phyloP scores from a whole-genome alignment of 2,797 vertebrate species.

The Synaphobranchus kaupii region DNA sequence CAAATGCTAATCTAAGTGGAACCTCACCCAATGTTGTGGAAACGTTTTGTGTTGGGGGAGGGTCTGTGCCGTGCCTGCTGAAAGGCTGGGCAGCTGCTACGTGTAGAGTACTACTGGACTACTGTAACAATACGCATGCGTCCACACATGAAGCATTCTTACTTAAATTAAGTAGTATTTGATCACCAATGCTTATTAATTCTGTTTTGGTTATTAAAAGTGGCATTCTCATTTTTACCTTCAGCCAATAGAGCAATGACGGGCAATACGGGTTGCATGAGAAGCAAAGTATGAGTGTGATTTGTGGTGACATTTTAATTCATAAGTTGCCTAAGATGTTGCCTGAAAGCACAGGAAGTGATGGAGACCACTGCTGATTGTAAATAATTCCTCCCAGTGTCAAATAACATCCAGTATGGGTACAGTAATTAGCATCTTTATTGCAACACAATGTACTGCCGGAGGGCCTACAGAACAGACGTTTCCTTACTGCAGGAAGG shows the following conservation, averaged over 20 bases:
- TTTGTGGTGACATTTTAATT: slow-evolving; percentile 51
- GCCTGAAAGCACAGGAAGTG: slow-evolving; percentile 38
- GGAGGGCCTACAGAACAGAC: slow-evolving; percentile 38
- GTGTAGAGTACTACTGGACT: too few species aligned
- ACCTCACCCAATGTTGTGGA: too few species aligned
- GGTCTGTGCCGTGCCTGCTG: too few species aligned
- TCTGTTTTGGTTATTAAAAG: too few species aligned
- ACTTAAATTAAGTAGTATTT: too few species aligned
- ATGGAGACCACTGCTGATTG: not conserved
- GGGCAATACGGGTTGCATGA: slow-evolving; percentile 28
- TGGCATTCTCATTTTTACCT: too few species aligned
- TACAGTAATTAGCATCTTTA: slow-evolving; percentile 65
- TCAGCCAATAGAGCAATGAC: not conserved
- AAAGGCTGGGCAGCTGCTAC: too few species aligned
- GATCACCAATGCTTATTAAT: too few species aligned
- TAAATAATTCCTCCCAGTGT: slow-evolving; percentile 50
- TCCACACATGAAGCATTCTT: too few species aligned
- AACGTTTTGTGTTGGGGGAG: too few species aligned
- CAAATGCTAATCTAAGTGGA: too few species aligned
- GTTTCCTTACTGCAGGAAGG: slow-evolving; percentile 47
- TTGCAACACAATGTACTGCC: slow-evolving; percentile 51
- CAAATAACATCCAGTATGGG: slow-evolving; percentile 50
- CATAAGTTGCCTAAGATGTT: slow-evolving; percentile 42
- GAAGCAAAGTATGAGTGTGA: slow-evolving; percentile 37
- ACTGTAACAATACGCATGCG: too few species aligned